These are phyloP conservation scores for Ispidina picta DNA, from an alignment of 2,797 vertebrate species.

Conservation along the genomic window DNA sequence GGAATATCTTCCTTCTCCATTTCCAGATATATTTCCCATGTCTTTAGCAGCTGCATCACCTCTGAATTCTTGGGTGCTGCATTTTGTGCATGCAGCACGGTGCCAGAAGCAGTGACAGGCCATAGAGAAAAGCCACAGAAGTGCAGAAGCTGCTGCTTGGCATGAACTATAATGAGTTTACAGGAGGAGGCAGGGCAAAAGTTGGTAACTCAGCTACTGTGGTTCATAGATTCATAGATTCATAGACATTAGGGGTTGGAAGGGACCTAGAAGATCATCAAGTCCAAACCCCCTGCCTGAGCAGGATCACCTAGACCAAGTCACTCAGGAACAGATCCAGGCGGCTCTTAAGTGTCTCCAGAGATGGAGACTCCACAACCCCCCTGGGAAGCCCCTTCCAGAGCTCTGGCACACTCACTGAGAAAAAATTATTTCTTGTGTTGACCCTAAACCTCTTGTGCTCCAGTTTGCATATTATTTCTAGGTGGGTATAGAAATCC, in stretches of 20 bases:
- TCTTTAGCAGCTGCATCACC: neutral
- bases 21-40: neutral
- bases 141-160: neutral
- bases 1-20: neutral
- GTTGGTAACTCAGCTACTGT: neutral
- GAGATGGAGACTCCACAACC: too few relatives aligned
- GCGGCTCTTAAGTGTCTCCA: too few relatives aligned
- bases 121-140: neutral
- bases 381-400: too few relatives aligned
- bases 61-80: neutral
- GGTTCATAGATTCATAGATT: too few relatives aligned
- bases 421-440: too few relatives aligned
- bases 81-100: rapidly evolving
- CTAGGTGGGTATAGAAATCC: neutral
- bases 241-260: too few relatives aligned
- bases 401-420: too few relatives aligned
- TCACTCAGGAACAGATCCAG: too few relatives aligned
- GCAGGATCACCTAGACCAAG: too few relatives aligned
- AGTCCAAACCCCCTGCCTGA: too few relatives aligned
- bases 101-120: neutral
- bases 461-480: neutral
- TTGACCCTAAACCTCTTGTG: too few relatives aligned
- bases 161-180: neutral
- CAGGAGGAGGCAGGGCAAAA: neutral
- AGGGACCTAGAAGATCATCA: too few relatives aligned